Conservation (phyloP, 1,140 invertebrate genomes). For the Maniola jurtina region DNA sequence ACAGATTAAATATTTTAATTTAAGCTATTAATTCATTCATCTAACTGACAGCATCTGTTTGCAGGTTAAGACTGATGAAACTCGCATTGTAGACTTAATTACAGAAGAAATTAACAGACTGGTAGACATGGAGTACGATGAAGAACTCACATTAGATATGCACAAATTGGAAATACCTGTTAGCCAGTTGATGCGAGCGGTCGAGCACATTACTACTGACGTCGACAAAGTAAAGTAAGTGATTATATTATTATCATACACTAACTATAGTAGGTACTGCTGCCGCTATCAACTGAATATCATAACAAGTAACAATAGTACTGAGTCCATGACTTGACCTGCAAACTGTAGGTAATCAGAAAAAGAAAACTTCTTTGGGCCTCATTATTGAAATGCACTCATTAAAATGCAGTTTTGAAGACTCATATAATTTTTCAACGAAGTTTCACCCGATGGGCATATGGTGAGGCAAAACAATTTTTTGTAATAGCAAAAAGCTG, state of each 20-base stretch:
- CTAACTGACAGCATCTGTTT: neutral
- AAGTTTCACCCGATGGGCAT: no score
- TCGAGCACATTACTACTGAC: constrained; percentile 58
- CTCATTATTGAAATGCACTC: no score
- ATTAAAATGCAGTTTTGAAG: no score
- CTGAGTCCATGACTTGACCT: no score
- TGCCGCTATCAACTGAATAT: no score
- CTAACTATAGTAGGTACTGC: no score
- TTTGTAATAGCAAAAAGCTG: no score
- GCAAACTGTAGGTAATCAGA: no score
- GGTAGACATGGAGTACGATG: constrained; percentile 44
- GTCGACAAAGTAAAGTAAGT: constrained; percentile 61
- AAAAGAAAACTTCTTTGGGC: no score
- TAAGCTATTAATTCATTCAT: neutral
- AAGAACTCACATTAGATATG: constrained; percentile 32
- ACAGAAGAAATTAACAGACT: constrained; percentile 62
- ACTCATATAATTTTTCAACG: no score
- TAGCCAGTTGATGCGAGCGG: constrained; percentile 47
- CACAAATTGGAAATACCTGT: constrained; percentile 60
- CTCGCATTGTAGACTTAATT: constrained; percentile 58
- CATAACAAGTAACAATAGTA: no score
- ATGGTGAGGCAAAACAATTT: no score
- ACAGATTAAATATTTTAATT: neutral
- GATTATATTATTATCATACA: neutral
- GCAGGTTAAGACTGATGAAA: constrained; percentile 59